Base-by-base conservation (phyloP, 2,113 vertebrate genomes). In the Entelurus aequoreus region DNA sequence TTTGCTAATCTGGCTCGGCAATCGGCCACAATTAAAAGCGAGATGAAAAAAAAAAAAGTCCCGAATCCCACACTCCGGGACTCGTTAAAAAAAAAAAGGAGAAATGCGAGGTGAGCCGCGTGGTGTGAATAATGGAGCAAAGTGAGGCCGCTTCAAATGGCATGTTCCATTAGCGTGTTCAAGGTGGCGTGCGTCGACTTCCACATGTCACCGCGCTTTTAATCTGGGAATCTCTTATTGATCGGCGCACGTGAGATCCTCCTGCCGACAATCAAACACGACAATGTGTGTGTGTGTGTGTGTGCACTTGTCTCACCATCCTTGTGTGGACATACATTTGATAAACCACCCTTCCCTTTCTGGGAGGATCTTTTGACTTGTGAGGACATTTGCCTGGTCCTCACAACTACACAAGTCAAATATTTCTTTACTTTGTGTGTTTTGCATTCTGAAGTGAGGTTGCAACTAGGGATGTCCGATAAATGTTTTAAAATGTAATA, bases 181-280 rank as follows among this genome's bases (percentile, higher is more conserved):
- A 83, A 86, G 77, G 71, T 84, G 44, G 40, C 46, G 6, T 57
- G 58, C 59, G 70, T 13, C 59, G 81, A 69, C 75, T 84, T 78
- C 79, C 82, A 86, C 78, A 84, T 79, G 81, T 81, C 76, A 78
- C 68, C 67, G 46, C 72, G 81, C 82, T 82, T 87, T 87, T 83
- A 90, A 40, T 91, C 88, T 82, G 81, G 19, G 59, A 66, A 88
- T 90, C 79, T 82, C 80, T 69, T 88, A 90, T 88, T 81, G 87
- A 91, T 90, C 86, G 86, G 73, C 85, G 74, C 71, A 77, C 66
- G 60, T 65, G 49, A 67, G 85, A 88, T 85, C 82, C 91, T 88
- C 83, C 89, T 83, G 72, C 87, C 73, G 71, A 84, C 84, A 87
- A 87, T 84, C 86, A 87, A 81, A 87, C 70, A 72, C 72, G 78